phyloP scores from a whole-genome alignment of 1,140 invertebrate genomes.

The Eurytemora carolleeae region DNA sequence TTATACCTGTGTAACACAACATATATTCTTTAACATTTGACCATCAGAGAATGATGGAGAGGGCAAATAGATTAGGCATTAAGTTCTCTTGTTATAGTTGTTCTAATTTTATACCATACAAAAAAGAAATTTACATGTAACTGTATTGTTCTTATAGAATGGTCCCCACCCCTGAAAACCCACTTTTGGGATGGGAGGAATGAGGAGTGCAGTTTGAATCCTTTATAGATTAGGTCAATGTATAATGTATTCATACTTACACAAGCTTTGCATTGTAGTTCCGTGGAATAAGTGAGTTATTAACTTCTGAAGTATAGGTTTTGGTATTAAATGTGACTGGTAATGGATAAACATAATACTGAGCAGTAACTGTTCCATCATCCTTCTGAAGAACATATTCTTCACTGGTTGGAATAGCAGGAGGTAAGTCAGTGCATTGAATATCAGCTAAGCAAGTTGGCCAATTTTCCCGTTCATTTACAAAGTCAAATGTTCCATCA shows the following conservation, averaged over 20 bases:
- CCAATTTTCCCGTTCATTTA: background rate
- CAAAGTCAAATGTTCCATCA: background rate
- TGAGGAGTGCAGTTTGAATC: no score
- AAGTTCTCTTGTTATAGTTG: background rate
- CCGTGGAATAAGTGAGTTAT: background rate
- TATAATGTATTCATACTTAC: background rate
- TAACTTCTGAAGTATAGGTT: background rate
- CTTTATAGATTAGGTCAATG: no score
- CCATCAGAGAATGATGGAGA: background rate
- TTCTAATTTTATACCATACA: background rate
- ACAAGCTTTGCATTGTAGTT: background rate
- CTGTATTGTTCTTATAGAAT: background rate
- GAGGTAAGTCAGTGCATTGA: background rate
- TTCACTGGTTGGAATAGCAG: background rate
- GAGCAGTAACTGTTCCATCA: background rate
- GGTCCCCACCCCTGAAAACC: no score
- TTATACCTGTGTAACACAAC: background rate
- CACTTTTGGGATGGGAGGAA: no score
- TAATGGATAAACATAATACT: background rate
- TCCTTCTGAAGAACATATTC: background rate
- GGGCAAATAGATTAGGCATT: no score
- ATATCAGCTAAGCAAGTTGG: background rate
- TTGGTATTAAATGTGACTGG: background rate
- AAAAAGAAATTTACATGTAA: background rate
- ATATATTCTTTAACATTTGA: background rate